Percentiles rank a stretch among this genome's conserved stretches.
Evolutionary conservation across 2,888 invertebrate species (phyloP).

Genomic region (Trachelus tabidus): DNA sequence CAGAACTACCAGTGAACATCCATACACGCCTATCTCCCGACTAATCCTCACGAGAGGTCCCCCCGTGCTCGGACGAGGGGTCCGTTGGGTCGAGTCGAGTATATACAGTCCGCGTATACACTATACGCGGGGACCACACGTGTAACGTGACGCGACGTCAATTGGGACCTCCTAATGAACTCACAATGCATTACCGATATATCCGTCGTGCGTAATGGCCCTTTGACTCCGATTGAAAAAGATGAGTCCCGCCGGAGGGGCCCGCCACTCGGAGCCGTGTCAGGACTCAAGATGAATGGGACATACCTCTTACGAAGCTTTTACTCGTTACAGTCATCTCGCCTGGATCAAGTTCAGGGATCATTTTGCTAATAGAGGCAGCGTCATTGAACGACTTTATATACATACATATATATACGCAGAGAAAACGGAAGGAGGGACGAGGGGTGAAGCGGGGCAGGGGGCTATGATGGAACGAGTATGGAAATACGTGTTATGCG

Average conservation of each 20-base stretch:
- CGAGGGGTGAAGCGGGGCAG: not conserved
- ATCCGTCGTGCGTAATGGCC: conserved; percentile 25
- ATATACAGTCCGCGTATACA: not conserved
- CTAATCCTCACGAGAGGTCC: too few relatives aligned
- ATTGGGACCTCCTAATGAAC: conserved; percentile 24
- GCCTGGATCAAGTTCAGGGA: too few relatives aligned
- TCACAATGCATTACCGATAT: conserved; percentile 26
- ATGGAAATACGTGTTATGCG: not conserved
- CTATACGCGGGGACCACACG: not conserved
- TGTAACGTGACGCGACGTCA: conserved; percentile 12
- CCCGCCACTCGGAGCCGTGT: too few relatives aligned
- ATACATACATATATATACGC: too few relatives aligned
- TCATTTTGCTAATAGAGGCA: too few relatives aligned
- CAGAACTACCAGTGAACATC: too few relatives aligned
- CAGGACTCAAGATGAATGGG: conserved; percentile 20
- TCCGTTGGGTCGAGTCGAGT: not conserved
- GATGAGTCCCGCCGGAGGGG: conserved; percentile 3
- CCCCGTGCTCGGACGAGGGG: too few relatives aligned
- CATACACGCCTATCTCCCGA: too few relatives aligned
- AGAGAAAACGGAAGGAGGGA: too few relatives aligned
- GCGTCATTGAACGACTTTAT: too few relatives aligned
- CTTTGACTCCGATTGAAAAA: conserved; percentile 20
- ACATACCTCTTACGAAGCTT: not conserved
- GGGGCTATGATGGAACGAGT: not conserved
- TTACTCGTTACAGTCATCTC: too few relatives aligned